These are phyloP conservation scores for Lithophane semibrunnea DNA, from an alignment of 2,888 invertebrate genomes.

Conservation along the genomic window DNA sequence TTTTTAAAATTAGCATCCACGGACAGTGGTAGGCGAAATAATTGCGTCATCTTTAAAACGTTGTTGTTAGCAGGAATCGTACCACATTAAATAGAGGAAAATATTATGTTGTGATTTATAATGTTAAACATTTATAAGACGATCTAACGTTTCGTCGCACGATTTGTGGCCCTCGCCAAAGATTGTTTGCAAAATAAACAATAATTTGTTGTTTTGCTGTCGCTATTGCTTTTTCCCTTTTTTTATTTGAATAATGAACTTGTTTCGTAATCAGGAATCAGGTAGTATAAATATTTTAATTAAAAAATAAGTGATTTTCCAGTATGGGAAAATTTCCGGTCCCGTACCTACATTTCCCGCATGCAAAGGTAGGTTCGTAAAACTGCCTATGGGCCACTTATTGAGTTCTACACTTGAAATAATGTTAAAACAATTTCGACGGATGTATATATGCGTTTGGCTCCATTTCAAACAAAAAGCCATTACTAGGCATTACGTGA, in stretches of 20 bases:
- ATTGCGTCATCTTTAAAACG: conserved; percentile 32
- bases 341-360: background rate
- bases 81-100: conserved; percentile 31
- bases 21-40: background rate
- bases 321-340: background rate
- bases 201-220: conserved; percentile 8
- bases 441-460: conserved; percentile 57
- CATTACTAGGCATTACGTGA: conserved; percentile 62
- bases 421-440: conserved; percentile 62
- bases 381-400: conserved; percentile 16
- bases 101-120: conserved; percentile 34
- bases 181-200: conserved; percentile 29
- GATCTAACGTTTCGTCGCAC: background rate
- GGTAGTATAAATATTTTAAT: background rate
- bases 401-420: conserved; percentile 45
- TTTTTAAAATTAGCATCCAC: conserved; percentile 26
- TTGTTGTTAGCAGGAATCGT: conserved; percentile 12
- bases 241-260: background rate
- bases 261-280: background rate
- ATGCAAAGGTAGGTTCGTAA: background rate
- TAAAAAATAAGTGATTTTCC: background rate
- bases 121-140: conserved; percentile 21
- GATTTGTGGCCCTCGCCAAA: conserved; percentile 13
- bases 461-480: conserved; percentile 65
- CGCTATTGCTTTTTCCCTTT: background rate